phyloP scores from a whole-genome alignment of 2,797 vertebrate genomes.

The Malacoctenus gilli region DNA sequence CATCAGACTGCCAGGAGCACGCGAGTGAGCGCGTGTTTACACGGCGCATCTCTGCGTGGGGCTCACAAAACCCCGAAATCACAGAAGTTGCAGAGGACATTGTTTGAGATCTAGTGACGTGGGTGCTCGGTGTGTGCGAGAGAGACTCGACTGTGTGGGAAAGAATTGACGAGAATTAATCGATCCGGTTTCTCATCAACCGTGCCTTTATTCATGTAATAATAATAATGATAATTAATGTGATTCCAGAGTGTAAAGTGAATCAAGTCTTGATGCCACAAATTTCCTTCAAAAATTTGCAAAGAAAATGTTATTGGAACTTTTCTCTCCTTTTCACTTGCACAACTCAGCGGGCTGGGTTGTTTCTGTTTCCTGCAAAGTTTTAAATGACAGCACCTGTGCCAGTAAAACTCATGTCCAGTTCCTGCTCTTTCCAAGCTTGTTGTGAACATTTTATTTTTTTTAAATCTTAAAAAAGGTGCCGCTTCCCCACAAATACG shows the following conservation, averaged over 20 bases:
- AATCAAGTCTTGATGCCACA: too few relatives aligned
- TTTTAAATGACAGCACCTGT: too few relatives aligned
- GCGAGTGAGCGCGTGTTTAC: slow-evolving; percentile 35
- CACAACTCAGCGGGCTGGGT: too few relatives aligned
- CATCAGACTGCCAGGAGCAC: slow-evolving; percentile 54
- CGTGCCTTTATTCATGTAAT: not conserved
- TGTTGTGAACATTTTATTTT: not conserved
- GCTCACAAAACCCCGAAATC: slow-evolving; percentile 5
- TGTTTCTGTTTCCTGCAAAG: too few relatives aligned
- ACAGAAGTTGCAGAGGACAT: not conserved
- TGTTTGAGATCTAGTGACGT: slow-evolving; percentile 9
- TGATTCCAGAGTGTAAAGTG: too few relatives aligned
- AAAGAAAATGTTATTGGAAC: too few relatives aligned
- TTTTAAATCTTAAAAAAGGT: not conserved
- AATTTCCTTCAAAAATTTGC: too few relatives aligned
- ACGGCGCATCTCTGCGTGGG: slow-evolving; percentile 22
- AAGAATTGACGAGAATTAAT: slow-evolving; percentile 2
- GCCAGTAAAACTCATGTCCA: not conserved
- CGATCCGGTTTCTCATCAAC: not conserved
- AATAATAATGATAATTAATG: too few relatives aligned
- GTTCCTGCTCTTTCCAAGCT: not conserved
- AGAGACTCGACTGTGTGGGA: too few relatives aligned
- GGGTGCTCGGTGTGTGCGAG: not conserved
- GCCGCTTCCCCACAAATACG: not conserved
- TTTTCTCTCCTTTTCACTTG: too few relatives aligned